Base-by-base conservation (phyloP, 2,797 vertebrate genomes). In the Ctenopoma kingsleyae region DNA sequence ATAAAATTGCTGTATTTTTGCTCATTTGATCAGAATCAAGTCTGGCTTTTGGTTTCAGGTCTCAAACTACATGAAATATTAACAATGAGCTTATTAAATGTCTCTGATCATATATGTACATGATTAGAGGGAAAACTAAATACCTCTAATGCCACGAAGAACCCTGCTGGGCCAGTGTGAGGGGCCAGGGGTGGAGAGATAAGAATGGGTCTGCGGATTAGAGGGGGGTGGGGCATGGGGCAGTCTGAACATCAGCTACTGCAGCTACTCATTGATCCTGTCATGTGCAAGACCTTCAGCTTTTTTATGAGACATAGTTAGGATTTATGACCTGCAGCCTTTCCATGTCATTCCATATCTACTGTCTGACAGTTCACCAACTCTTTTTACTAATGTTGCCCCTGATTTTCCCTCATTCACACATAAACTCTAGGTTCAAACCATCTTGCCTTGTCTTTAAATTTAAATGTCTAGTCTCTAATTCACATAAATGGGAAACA, bases 251-350 rank as follows among this genome's bases (percentile, higher is more conserved):
- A 61, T 65, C 65, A 76, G 69, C 59, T 44, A 64, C 80, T 59
- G 67, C 79, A 64, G 81, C 65, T 32, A 10, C 55, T 69, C 83
- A 82, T 58, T 88, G 83, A 89, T 87, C 83, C 69, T 71, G 66
- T 70, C 58, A 20, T 83, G 79, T 81, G 71, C 71, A 65, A 84
- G 81, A 84, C 75, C 75, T 71, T 80, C 68, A 76, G 81, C 71
- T 70, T 65, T 87, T 84, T 77, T 32, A 59, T 65, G 67, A 82
- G 85, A 71, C 47, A 5, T 25, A 7, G 49, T 60, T 35, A 60
- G 78, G 84, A 92, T 85, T 87, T 86, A 89, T 62, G 72, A 79
- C 56, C 81, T 23, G 52, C 53, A 0, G 61, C 52, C 54, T 5
- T 36, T 53, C 71, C 56, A 19, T 8, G 55, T 69, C 47, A 12